These are phyloP conservation scores for Ditylenchus dipsaci DNA, from an alignment of 1,140 invertebrate genomes.

Conservation along the genomic window DNA sequence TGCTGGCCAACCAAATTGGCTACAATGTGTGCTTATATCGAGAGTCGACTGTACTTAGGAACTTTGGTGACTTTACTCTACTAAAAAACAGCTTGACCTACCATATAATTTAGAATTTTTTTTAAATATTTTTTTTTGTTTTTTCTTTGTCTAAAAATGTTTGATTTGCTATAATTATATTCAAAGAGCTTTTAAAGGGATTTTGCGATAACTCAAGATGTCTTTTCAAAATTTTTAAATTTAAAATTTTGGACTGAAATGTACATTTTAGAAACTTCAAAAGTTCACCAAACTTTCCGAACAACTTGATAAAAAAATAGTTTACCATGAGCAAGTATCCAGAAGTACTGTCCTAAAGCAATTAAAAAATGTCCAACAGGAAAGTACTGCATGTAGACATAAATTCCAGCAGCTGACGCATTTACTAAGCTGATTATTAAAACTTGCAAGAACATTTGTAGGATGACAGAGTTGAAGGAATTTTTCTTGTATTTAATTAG, in stretches of 20 bases:
- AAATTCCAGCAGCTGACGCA: constrained; percentile 18
- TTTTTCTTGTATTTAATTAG: background rate
- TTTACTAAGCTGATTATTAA: constrained; percentile 26
- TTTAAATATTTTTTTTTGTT: background rate
- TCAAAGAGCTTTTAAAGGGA: no score
- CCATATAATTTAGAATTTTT: no score
- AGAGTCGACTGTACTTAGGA: no score
- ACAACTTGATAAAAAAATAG: background rate
- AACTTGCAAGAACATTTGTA: constrained; percentile 26
- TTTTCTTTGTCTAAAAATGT: background rate
- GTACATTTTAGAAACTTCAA: no score
- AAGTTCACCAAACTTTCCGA: background rate
- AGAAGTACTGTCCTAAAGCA: constrained; percentile 17
- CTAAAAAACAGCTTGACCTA: no score
- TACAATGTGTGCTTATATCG: no score
- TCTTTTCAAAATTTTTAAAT: no score
- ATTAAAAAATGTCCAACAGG: constrained; percentile 20
- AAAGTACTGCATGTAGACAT: constrained; percentile 32
- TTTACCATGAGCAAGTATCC: constrained; percentile 29
- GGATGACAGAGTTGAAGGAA: background rate
- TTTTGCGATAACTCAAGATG: no score
- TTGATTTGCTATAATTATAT: background rate
- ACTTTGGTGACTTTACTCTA: background rate
- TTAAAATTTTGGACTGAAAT: no score
- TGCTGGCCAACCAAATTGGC: no score